Evolutionary conservation across 35 echinoderm and acorn worm species (phyloP).

Genomic region (Chiridota heheva): DNA sequence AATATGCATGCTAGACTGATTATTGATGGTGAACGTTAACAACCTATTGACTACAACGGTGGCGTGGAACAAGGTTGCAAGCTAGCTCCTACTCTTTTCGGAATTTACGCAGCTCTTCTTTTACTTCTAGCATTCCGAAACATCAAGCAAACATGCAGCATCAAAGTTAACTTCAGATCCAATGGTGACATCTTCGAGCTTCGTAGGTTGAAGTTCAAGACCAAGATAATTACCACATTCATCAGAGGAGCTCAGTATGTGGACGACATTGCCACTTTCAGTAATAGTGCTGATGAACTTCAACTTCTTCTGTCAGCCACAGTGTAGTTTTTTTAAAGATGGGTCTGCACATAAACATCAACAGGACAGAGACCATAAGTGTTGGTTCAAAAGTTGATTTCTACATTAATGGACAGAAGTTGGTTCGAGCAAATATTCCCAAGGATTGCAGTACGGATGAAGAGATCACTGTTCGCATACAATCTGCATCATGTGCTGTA

Average conservation of each 20-base stretch:
- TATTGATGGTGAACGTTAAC: background rate
- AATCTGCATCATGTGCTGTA: too few relatives aligned
- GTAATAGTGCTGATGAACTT: background rate
- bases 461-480: too few relatives aligned
- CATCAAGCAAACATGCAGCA: conserved; percentile 7
- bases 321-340: conserved; percentile 1
- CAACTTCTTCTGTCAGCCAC: too few relatives aligned
- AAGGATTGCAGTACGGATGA: too few relatives aligned
- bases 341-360: conserved; percentile 4
- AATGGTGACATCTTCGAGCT: too few relatives aligned
- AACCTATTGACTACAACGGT: conserved; percentile 6
- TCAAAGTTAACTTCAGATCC: background rate
- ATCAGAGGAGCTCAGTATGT: background rate
- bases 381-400: background rate
- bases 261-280: conserved; percentile 15
- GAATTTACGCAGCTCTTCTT: conserved; percentile 10
- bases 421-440: background rate
- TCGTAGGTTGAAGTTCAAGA: background rate
- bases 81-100: conserved; percentile 16
- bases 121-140: conserved; percentile 10
- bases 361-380: background rate
- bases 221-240: background rate
- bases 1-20: too few relatives aligned
- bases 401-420: background rate
- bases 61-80: conserved; percentile 37